phyloP scores from a whole-genome alignment of 2,113 vertebrate species.

The Thymallus thymallus region DNA sequence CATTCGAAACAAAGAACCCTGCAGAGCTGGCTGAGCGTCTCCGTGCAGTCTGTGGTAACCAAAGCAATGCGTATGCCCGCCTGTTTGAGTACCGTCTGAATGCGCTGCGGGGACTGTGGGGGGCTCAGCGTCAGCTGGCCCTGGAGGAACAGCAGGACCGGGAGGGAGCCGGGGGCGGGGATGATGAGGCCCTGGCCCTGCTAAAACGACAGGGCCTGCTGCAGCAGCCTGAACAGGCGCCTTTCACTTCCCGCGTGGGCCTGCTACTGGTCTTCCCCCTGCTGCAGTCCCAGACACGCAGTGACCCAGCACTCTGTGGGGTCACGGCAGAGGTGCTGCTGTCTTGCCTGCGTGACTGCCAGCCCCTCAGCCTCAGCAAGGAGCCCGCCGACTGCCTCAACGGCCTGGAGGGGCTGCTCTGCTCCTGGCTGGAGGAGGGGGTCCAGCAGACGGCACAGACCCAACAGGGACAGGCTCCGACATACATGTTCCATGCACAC shows the following conservation, averaged over 20 bases:
- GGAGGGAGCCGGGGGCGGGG: slow-evolving; percentile 82
- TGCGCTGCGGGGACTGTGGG: slow-evolving; percentile 94
- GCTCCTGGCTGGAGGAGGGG: slow-evolving; percentile 91
- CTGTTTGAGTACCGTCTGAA: slow-evolving; percentile 95
- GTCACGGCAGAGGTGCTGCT: slow-evolving; percentile 96
- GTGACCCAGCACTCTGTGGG: slow-evolving; percentile 93
- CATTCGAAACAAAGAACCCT: slow-evolving; percentile 96
- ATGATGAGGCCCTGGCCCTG: slow-evolving; percentile 90
- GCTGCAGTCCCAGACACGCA: slow-evolving; percentile 93
- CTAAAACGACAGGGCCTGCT: slow-evolving; percentile 95
- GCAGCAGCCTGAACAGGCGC: slow-evolving; percentile 92
- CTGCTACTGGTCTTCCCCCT: slow-evolving; percentile 95
- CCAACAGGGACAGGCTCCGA: slow-evolving; percentile 77
- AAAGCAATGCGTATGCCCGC: slow-evolving; percentile 96
- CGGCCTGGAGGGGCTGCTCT: slow-evolving; percentile 91
- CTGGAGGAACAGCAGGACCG: slow-evolving; percentile 96
- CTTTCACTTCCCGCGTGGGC: slow-evolving; percentile 93
- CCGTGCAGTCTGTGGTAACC: slow-evolving; percentile 93
- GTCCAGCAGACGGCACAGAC: slow-evolving; percentile 32
- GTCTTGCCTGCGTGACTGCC: slow-evolving; percentile 94
- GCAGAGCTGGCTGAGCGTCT: slow-evolving; percentile 89
- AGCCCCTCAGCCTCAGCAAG: slow-evolving; percentile 96
- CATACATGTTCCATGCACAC: slow-evolving; percentile 75
- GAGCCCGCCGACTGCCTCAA: slow-evolving; percentile 96
- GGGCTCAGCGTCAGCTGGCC: slow-evolving; percentile 93